Evolutionary conservation across 2,888 invertebrate species (phyloP).

Genomic region (Clusia tigrina): DNA sequence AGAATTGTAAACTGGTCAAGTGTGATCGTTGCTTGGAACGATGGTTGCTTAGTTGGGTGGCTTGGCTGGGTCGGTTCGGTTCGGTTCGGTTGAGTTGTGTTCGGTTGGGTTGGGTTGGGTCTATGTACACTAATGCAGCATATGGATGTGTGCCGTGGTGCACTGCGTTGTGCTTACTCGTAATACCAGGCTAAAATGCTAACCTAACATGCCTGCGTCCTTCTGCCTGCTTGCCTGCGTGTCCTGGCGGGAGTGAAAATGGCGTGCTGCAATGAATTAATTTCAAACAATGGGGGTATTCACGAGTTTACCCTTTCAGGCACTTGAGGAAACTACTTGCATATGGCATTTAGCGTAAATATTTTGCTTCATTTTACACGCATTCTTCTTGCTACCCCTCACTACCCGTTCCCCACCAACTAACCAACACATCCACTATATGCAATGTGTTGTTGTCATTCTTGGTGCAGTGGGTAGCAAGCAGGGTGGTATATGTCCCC

Average conservation of each 20-base stretch:
- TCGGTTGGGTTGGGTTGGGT: too few relatives aligned
- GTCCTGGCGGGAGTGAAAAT: conserved; percentile 1
- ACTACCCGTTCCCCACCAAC: too few relatives aligned
- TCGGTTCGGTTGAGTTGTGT: background rate
- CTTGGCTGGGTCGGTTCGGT: background rate
- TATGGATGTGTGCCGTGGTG: too few relatives aligned
- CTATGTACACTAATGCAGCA: too few relatives aligned
- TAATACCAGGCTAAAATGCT: too few relatives aligned
- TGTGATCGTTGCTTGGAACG: background rate
- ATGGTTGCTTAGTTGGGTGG: background rate
- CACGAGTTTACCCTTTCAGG: background rate
- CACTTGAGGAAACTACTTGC: conserved; percentile 25
- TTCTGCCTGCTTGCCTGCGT: conserved; percentile 3
- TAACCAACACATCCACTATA: too few relatives aligned
- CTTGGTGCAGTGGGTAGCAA: too few relatives aligned
- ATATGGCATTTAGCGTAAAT: conserved; percentile 29
- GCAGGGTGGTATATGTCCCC: background rate
- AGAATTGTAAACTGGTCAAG: conserved; percentile 27
- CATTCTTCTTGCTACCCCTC: background rate
- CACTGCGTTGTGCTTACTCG: too few relatives aligned
- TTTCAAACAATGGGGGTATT: conserved; percentile 20
- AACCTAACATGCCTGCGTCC: background rate
- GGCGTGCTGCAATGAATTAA: conserved; percentile 12
- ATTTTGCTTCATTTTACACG: conserved; percentile 30
- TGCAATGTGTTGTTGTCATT: too few relatives aligned